These are phyloP conservation scores for Myioborus melanocephalus DNA, from an alignment of 2,797 vertebrate genomes.

Conservation along the genomic window DNA sequence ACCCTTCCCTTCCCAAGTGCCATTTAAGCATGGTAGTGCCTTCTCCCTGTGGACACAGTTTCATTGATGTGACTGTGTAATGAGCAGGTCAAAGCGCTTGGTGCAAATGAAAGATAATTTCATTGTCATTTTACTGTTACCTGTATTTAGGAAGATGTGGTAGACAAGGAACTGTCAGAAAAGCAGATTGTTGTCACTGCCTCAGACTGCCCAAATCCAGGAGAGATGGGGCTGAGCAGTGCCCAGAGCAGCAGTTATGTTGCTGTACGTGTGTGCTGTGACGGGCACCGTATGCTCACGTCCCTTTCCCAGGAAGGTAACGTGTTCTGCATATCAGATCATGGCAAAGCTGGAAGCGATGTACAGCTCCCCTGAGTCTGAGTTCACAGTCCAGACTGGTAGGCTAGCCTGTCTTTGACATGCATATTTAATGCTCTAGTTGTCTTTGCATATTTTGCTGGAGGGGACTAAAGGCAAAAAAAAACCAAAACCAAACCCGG, in stretches of 20 bases:
- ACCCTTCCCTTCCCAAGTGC: background rate
- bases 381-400: background rate
- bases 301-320: background rate
- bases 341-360: background rate
- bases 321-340: background rate
- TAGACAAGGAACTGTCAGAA: background rate
- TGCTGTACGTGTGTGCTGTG: background rate
- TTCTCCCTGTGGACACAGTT: background rate
- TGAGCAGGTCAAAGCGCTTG: accelerated
- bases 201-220: background rate
- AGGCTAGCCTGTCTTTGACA: background rate
- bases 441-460: slow-evolving; percentile 25
- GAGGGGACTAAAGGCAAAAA: background rate
- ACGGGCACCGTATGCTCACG: background rate
- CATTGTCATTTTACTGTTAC: background rate
- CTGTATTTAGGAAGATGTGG: background rate
- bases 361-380: background rate
- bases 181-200: background rate
- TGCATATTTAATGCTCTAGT: background rate
- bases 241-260: accelerated
- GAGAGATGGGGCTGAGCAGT: background rate
- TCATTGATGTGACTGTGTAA: background rate
- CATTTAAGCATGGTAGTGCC: background rate
- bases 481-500: background rate
- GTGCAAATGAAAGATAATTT: background rate